phyloP scores from a whole-genome alignment of 92 coral and sea anemone genomes.

The Micromussa lordhowensis region DNA sequence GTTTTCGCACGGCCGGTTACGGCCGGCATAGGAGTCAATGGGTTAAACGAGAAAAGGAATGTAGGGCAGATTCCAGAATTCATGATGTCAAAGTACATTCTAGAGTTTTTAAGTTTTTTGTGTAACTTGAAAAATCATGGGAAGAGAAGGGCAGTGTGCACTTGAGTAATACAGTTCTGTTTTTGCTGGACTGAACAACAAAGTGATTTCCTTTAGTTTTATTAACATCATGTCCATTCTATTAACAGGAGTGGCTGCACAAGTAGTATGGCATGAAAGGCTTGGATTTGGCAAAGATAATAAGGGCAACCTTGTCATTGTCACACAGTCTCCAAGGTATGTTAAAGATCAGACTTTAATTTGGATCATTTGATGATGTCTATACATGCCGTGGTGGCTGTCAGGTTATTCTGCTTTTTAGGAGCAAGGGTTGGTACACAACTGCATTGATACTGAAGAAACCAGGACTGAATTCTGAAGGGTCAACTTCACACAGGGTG shows the following conservation, averaged over 20 bases:
- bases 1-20: too few relatives aligned
- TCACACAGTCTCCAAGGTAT: slow-evolving; percentile 34
- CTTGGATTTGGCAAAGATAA: slow-evolving; percentile 70
- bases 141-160: too few relatives aligned
- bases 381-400: neutral
- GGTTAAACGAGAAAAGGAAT: neutral
- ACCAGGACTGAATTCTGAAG: neutral
- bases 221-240: neutral
- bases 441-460: neutral
- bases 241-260: slow-evolving; percentile 34
- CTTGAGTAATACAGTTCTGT: too few relatives aligned
- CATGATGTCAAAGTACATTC: too few relatives aligned
- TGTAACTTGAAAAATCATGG: neutral
- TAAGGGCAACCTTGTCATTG: slow-evolving; percentile 66
- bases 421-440: neutral
- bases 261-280: slow-evolving; percentile 59
- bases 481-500: neutral
- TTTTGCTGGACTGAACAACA: too few relatives aligned
- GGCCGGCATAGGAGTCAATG: too few relatives aligned
- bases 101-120: too few relatives aligned
- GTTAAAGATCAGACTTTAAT: slow-evolving; percentile 4
- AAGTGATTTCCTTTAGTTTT: neutral
- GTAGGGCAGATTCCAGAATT: too few relatives aligned
- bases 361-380: neutral
- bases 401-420: neutral